phyloP scores from a whole-genome alignment of 2,888 invertebrate genomes.

The Ennomos quercinarius region DNA sequence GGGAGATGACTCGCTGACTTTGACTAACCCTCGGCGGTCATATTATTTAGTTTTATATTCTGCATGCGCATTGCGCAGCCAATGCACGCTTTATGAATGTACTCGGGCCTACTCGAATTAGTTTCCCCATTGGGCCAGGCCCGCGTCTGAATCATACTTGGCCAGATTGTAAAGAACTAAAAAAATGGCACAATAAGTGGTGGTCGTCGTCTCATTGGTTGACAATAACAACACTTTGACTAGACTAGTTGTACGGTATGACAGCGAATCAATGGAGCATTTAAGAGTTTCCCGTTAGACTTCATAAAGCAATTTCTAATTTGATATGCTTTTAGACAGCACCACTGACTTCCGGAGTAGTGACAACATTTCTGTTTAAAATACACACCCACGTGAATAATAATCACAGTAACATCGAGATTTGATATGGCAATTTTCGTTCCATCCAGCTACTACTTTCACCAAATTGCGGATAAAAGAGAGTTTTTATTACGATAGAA shows the following conservation, averaged over 20 bases:
- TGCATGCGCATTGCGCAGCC: slow-evolving; percentile 58
- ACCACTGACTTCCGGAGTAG: slow-evolving; percentile 28
- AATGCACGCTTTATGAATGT: slow-evolving; percentile 67
- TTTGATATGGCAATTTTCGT: slow-evolving; percentile 41
- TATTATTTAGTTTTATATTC: slow-evolving; percentile 58
- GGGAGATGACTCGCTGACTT: slow-evolving; percentile 74
- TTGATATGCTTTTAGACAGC: slow-evolving; percentile 31
- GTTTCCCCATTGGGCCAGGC: slow-evolving; percentile 25
- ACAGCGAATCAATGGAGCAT: slow-evolving; percentile 2
- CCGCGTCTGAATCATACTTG: slow-evolving; percentile 24
- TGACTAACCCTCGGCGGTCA: slow-evolving; percentile 67
- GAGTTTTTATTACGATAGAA: slow-evolving; percentile 39
- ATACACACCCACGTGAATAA: slow-evolving; percentile 32
- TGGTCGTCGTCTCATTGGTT: slow-evolving; percentile 2
- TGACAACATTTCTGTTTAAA: slow-evolving; percentile 30
- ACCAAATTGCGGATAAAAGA: slow-evolving; percentile 38
- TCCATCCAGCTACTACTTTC: slow-evolving; percentile 41
- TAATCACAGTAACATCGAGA: slow-evolving; percentile 38
- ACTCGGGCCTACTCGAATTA: slow-evolving; percentile 36
- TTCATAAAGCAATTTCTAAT: slow-evolving; percentile 20
- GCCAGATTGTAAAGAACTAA: slow-evolving; percentile 16
- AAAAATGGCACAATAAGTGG: slow-evolving; percentile 13
- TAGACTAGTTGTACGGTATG: slow-evolving; percentile 6
- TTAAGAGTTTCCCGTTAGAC: slow-evolving; percentile 12
- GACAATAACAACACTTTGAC: slow-evolving; percentile 1